phyloP scores from a whole-genome alignment of 2,113 vertebrate genomes.

The Parus major region DNA sequence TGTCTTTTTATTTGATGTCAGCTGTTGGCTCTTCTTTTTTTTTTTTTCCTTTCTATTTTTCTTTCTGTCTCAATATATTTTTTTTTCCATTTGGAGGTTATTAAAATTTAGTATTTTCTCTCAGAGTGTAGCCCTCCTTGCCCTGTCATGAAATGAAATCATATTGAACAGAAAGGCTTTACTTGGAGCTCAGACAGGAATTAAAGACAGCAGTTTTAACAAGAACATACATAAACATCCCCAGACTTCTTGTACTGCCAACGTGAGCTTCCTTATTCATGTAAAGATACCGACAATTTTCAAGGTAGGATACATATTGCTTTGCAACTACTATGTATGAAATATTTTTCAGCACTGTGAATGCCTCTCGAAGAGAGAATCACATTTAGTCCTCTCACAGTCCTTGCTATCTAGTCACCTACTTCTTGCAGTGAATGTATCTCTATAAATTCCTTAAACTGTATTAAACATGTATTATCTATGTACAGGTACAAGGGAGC shows the following conservation, averaged over 20 bases:
- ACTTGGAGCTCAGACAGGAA: neutral
- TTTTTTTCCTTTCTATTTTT: neutral
- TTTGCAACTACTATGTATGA: neutral
- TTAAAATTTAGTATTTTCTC: neutral
- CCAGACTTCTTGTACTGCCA: neutral
- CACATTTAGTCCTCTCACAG: neutral
- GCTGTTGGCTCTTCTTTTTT: neutral
- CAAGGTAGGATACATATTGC: neutral
- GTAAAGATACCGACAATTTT: neutral
- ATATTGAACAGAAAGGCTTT: neutral
- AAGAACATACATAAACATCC: slow-evolving; percentile 16
- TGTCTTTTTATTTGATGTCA: neutral
- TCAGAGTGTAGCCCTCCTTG: neutral
- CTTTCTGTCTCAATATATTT: neutral
- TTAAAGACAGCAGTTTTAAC: slow-evolving; percentile 11
- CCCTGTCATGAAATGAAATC: neutral
- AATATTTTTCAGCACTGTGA: neutral
- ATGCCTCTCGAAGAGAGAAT: neutral
- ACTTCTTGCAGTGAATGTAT: neutral
- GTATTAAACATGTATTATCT: neutral
- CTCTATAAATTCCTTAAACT: neutral
- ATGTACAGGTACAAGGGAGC: neutral
- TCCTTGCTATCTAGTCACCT: neutral
- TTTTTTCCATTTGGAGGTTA: neutral
- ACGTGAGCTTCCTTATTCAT: neutral